phyloP scores from a whole-genome alignment of 2,113 vertebrate genomes.

The Mirounga angustirostris region DNA sequence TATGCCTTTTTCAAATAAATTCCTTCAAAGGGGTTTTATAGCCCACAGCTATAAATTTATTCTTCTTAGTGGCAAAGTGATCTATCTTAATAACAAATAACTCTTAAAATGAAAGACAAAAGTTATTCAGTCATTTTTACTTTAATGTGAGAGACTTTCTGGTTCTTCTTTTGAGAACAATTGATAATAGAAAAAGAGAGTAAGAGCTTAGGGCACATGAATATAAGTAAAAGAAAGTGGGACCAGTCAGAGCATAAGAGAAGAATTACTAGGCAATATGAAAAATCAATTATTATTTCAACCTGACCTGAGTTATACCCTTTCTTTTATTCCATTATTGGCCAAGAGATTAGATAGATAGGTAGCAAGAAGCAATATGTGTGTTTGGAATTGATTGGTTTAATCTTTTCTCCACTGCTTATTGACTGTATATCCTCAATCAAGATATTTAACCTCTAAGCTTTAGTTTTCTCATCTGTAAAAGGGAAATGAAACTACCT shows the following conservation, averaged over 20 bases:
- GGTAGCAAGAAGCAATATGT: neutral
- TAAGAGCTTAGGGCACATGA: neutral
- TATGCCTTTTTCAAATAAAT: neutral
- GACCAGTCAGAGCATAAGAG: neutral
- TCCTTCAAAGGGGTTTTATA: neutral
- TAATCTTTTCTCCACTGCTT: neutral
- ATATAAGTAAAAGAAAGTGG: neutral
- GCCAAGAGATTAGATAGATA: neutral
- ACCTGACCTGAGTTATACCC: neutral
- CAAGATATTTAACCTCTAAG: constrained; percentile 4
- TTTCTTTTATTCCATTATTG: constrained; percentile 29
- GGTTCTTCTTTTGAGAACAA: neutral
- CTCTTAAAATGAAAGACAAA: neutral
- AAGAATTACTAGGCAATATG: neutral
- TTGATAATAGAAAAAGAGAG: neutral
- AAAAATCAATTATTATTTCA: constrained; percentile 50
- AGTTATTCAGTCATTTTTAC: neutral
- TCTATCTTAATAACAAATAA: constrained; percentile 25
- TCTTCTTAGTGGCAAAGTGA: neutral
- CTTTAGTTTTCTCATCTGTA: constrained; percentile 27
- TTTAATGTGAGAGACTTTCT: neutral
- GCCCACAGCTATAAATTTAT: neutral
- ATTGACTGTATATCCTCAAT: neutral
- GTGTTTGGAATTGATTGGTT: neutral
- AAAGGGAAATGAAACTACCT: constrained; percentile 26